phyloP scores from a whole-genome alignment of 2,888 invertebrate genomes.

The Hipparchia sbordonii region DNA sequence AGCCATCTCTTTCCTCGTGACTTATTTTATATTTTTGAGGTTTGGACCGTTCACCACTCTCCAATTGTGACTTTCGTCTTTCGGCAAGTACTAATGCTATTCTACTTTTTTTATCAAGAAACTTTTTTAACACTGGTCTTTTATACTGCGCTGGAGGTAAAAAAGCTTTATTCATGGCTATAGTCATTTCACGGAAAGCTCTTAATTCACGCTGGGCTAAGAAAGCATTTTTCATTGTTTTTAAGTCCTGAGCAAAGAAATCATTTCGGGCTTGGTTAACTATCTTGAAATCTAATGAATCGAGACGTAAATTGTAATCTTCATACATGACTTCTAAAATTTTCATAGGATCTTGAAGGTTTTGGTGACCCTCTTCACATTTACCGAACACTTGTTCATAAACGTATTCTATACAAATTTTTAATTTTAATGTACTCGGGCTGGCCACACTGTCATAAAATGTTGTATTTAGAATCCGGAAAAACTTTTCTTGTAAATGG shows the following conservation, averaged over 20 bases:
- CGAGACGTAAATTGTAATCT: slow-evolving; percentile 70
- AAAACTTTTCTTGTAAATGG: slow-evolving; percentile 71
- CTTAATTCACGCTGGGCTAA: slow-evolving; percentile 69
- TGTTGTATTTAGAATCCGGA: slow-evolving; percentile 65
- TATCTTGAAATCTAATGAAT: slow-evolving; percentile 70
- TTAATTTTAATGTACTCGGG: slow-evolving; percentile 66
- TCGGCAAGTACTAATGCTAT: slow-evolving; percentile 53
- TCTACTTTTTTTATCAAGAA: slow-evolving; percentile 65
- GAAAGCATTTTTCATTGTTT: slow-evolving; percentile 71
- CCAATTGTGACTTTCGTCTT: slow-evolving; percentile 49
- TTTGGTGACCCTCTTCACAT: slow-evolving; percentile 75
- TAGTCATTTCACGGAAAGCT: slow-evolving; percentile 73
- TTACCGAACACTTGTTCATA: slow-evolving; percentile 76
- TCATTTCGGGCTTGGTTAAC: slow-evolving; percentile 72
- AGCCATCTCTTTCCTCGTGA: slow-evolving; percentile 63
- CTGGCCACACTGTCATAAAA: slow-evolving; percentile 74
- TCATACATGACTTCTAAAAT: slow-evolving; percentile 76
- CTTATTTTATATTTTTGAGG: slow-evolving; percentile 60
- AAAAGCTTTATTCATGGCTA: slow-evolving; percentile 75
- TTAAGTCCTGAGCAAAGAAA: slow-evolving; percentile 72
- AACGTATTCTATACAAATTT: slow-evolving; percentile 76
- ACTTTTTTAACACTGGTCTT: slow-evolving; percentile 60
- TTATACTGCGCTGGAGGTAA: slow-evolving; percentile 62
- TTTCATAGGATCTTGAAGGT: slow-evolving; percentile 73
- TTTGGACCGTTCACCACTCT: slow-evolving; percentile 49